These are phyloP conservation scores for Augochlora pura DNA, from an alignment of 1,140 invertebrate species.

Conservation along the genomic window DNA sequence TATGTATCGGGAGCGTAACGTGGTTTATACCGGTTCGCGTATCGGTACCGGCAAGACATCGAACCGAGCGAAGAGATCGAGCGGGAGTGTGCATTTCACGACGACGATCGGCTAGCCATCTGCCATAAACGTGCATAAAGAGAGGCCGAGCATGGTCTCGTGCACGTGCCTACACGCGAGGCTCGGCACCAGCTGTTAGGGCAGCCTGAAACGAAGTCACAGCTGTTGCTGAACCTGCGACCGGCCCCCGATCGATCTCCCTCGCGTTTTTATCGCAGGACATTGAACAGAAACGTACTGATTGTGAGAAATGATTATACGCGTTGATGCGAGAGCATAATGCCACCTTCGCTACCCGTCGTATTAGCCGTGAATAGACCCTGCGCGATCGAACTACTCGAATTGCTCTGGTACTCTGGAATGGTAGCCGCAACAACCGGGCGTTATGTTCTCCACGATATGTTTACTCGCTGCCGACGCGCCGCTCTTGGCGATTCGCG, in stretches of 20 bases:
- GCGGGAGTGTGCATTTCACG: conserved; percentile 11
- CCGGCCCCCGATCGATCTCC: conserved; percentile 55
- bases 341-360: not conserved
- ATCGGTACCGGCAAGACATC: not conserved
- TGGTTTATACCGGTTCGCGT: not conserved
- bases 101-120: conserved; percentile 48
- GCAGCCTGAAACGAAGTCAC: conserved; percentile 40
- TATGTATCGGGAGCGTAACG: conserved; percentile 28
- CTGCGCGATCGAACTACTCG: not conserved
- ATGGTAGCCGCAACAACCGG: too few species aligned
- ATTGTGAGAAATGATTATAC: conserved; percentile 19
- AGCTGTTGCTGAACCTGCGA: conserved; percentile 54
- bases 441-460: too few species aligned
- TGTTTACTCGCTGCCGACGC: too few species aligned
- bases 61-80: conserved; percentile 11
- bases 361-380: not conserved
- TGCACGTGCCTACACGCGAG: conserved; percentile 56
- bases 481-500: too few species aligned
- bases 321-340: conserved; percentile 24
- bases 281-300: conserved; percentile 1
- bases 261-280: conserved; percentile 45
- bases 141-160: conserved; percentile 9
- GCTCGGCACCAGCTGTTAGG: conserved; percentile 53
- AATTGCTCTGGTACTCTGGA: too few species aligned
- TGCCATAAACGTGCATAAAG: conserved; percentile 48